Conservation (phyloP, 2,113 vertebrate genomes). For the Lamprologus lemairii region DNA sequence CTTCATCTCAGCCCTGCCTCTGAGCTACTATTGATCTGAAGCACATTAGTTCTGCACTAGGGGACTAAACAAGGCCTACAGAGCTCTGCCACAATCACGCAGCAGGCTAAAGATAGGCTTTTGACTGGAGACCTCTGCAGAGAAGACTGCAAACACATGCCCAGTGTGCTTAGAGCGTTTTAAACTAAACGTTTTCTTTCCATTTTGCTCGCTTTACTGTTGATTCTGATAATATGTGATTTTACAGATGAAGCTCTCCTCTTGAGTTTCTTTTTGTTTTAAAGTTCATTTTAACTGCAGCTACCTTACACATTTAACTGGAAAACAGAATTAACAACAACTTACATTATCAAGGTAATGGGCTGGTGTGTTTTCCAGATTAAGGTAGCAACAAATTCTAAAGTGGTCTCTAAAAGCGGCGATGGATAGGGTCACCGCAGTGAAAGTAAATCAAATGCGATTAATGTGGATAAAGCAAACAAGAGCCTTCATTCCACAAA, state of each 20-base stretch:
- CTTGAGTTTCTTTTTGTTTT: neutral
- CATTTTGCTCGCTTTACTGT: neutral
- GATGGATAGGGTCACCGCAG: too few species aligned
- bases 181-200: neutral
- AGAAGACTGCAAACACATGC: neutral
- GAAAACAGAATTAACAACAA: neutral
- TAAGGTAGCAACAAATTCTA: neutral
- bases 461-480: neutral
- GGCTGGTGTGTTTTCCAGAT: neutral
- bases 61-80: conserved; percentile 46
- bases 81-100: conserved; percentile 46
- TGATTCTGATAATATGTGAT: neutral
- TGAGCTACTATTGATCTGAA: conserved; percentile 58
- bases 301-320: neutral
- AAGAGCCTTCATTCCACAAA: neutral
- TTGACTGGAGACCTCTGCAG: conserved; percentile 39
- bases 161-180: neutral
- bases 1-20: conserved; percentile 37
- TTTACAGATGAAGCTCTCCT: neutral
- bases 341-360: neutral
- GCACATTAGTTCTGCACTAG: conserved; percentile 60
- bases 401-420: neutral
- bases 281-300: neutral
- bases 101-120: conserved; percentile 51
- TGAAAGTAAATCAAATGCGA: neutral